These are phyloP conservation scores for Iselma pallidipennis DNA, from an alignment of 2,888 invertebrate species.

Conservation along the genomic window DNA sequence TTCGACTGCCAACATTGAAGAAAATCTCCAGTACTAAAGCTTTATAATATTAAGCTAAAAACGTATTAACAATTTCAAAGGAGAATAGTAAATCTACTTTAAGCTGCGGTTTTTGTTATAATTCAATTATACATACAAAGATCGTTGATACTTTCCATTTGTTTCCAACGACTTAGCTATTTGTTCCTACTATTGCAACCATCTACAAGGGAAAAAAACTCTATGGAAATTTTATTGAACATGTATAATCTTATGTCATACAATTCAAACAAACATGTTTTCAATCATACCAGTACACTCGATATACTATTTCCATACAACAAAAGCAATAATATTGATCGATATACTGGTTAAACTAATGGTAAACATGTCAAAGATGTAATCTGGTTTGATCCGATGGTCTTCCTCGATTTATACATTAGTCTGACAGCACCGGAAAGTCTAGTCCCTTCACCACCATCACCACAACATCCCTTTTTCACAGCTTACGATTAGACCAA, in stretches of 20 bases:
- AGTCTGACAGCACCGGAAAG: constrained; percentile 25
- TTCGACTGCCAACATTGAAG: no score
- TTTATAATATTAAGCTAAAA: no score
- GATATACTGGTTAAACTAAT: constrained; percentile 30
- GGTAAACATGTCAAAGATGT: constrained; percentile 36
- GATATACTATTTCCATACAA: constrained; percentile 17
- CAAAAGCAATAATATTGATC: constrained; percentile 18
- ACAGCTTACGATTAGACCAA: no score
- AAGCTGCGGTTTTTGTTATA: not conserved
- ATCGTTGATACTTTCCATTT: no score
- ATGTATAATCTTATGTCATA: constrained; percentile 13
- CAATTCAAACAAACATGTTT: constrained; percentile 28
- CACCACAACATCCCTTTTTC: no score
- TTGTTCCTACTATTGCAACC: constrained; percentile 11
- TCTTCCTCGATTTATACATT: constrained; percentile 28
- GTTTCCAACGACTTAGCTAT: not conserved
- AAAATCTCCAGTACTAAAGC: no score
- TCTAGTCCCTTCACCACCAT: constrained; percentile 5
- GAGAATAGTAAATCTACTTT: not conserved
- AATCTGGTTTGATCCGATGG: constrained; percentile 30
- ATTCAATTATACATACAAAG: not conserved
- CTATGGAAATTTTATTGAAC: constrained; percentile 23
- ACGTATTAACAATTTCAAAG: no score
- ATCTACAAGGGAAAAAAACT: constrained; percentile 18
- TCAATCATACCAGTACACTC: constrained; percentile 20